Percentiles rank a stretch among this genome's conserved stretches.
Evolutionary conservation across 2,113 vertebrate species (phyloP).

Genomic region (Xiphorhynchus elegans): DNA sequence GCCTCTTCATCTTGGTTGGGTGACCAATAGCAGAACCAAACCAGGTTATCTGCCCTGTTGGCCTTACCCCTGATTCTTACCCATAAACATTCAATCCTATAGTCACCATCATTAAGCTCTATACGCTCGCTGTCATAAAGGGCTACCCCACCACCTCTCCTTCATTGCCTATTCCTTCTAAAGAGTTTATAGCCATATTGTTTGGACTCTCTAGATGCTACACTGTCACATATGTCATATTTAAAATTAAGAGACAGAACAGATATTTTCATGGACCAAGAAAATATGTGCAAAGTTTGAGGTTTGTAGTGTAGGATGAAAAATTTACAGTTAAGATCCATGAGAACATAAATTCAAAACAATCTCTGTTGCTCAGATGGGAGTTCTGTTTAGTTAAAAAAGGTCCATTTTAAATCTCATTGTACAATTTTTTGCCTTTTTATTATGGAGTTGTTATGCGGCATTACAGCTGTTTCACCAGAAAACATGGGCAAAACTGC

Average conservation of each 20-base stretch:
- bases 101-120: neutral
- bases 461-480: neutral
- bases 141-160: neutral
- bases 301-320: neutral
- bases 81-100: neutral
- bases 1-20: neutral
- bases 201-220: neutral
- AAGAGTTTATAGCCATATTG: neutral
- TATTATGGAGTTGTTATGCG: neutral
- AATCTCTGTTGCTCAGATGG: neutral
- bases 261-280: neutral
- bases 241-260: neutral
- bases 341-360: neutral
- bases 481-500: neutral
- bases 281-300: neutral
- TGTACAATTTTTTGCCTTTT: neutral
- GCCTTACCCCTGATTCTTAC: neutral
- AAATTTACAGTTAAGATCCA: neutral
- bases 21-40: neutral
- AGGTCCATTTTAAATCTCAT: neutral
- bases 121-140: neutral
- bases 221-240: neutral
- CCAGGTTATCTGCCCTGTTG: neutral
- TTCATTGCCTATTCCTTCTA: neutral
- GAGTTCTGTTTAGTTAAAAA: neutral